These are phyloP conservation scores for Temnothorax longispinosus DNA, from an alignment of 1,140 invertebrate species.

Conservation along the genomic window DNA sequence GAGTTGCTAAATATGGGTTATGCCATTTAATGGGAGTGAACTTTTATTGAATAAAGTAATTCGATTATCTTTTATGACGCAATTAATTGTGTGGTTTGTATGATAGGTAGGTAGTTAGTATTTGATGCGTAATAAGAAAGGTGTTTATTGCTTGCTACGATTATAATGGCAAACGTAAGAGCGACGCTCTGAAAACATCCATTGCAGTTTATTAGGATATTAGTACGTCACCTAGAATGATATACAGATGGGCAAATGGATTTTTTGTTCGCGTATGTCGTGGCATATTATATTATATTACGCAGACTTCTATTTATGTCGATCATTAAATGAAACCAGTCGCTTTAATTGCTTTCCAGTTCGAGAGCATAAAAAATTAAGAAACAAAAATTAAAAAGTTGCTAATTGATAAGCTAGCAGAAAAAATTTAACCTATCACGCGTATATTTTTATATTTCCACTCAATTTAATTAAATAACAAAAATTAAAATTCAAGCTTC, in stretches of 20 bases:
- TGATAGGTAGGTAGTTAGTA: not conserved
- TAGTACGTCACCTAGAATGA: not conserved
- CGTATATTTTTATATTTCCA: not conserved
- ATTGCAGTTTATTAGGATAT: slow-evolving; percentile 14
- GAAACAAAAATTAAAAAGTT: not conserved
- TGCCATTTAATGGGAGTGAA: not conserved
- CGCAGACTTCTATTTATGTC: not conserved
- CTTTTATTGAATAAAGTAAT: slow-evolving; percentile 33
- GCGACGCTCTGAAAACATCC: not conserved
- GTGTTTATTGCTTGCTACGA: slow-evolving; percentile 16
- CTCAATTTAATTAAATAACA: not conserved
- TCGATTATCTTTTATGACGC: not conserved
- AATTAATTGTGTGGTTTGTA: not conserved
- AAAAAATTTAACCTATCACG: not conserved
- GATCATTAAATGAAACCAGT: slow-evolving; percentile 22
- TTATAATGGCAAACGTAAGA: not conserved
- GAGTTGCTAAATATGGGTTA: not conserved
- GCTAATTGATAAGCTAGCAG: not conserved
- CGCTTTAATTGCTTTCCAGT: slow-evolving; percentile 31
- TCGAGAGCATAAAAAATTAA: not conserved
- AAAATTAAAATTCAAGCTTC: not conserved
- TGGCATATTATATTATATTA: not conserved
- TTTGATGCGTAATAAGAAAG: slow-evolving; percentile 1
- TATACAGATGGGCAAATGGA: not conserved
- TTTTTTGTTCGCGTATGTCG: not conserved